Percentiles rank a stretch among this genome's conserved stretches.
phyloP scores from a whole-genome alignment of 1,140 invertebrate genomes.

The Leptonema lineaticorne region DNA sequence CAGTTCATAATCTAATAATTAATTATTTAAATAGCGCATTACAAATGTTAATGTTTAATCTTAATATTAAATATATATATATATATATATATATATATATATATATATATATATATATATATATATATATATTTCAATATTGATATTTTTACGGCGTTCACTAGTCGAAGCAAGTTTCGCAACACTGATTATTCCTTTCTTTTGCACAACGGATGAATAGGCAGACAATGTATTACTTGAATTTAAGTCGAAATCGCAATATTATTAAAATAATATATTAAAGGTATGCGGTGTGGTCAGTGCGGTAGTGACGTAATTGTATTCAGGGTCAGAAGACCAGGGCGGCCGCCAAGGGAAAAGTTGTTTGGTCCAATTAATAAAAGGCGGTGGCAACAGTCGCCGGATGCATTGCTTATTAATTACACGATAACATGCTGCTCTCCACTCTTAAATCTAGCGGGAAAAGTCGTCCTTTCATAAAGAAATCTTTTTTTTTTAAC shows the following conservation, averaged over 20 bases:
- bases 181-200: no score
- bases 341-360: slow-evolving; percentile 20
- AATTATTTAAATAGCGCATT: no score
- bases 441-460: no score
- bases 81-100: neutral
- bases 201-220: no score
- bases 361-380: slow-evolving; percentile 30
- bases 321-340: slow-evolving; percentile 23
- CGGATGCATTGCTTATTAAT: slow-evolving; percentile 24
- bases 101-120: neutral
- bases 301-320: slow-evolving; percentile 23
- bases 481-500: no score
- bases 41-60: no score
- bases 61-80: neutral
- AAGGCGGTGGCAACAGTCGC: slow-evolving; percentile 11
- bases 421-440: slow-evolving; percentile 6
- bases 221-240: neutral
- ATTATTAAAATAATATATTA: neutral
- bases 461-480: no score
- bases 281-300: slow-evolving; percentile 10
- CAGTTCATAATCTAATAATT: no score
- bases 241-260: neutral
- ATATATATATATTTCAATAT: no score
- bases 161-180: no score
- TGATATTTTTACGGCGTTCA: no score